phyloP scores from a whole-genome alignment of 2,113 vertebrate species.

The Rhynchomys soricoides region DNA sequence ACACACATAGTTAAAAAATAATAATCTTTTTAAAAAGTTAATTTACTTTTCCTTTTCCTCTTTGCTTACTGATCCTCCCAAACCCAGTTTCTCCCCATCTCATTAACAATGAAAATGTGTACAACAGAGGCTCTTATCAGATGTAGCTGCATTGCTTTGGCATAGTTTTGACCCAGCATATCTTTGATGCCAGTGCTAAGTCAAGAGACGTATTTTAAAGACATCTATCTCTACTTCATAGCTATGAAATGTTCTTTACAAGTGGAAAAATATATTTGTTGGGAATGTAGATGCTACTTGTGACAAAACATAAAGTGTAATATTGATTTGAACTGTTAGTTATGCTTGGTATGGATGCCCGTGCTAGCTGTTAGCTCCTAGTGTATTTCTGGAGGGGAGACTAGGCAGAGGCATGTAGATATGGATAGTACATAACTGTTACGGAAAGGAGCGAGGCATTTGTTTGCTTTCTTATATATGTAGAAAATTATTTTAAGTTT shows the following conservation, averaged over 20 bases:
- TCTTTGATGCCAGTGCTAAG: not conserved
- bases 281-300: not conserved
- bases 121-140: not conserved
- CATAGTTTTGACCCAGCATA: not conserved
- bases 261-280: not conserved
- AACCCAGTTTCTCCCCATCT: not conserved
- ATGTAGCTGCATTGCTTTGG: not conserved
- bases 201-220: not conserved
- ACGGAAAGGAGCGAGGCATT: not conserved
- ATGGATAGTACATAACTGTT: not conserved
- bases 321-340: not conserved
- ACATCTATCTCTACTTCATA: not conserved
- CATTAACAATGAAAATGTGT: not conserved
- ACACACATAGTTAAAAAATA: not conserved
- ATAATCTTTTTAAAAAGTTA: not conserved
- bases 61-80: constrained; percentile 36
- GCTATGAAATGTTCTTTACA: not conserved
- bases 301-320: not conserved
- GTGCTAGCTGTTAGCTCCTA: not conserved
- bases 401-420: not conserved
- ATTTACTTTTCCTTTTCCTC: not conserved
- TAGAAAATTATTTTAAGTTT: constrained; percentile 37
- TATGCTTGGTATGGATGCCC: not conserved
- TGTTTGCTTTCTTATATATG: not conserved
- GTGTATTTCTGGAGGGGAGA: constrained; percentile 20